phyloP scores from a whole-genome alignment of 1,140 invertebrate species.

The Arctopsyche grandis region DNA sequence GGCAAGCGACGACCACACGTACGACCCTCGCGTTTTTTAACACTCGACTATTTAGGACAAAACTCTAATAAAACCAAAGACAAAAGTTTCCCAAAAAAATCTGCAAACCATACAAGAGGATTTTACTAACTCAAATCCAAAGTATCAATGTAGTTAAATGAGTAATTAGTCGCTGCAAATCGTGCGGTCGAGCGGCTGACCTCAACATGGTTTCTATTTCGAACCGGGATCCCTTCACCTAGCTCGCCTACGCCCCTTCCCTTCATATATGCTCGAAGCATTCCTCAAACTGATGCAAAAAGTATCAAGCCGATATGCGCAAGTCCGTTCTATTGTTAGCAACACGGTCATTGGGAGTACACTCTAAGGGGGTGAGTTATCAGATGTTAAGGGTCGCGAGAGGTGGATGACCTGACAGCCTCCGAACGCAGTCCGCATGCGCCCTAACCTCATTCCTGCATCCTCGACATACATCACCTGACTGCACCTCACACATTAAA shows the following conservation, averaged over 20 bases:
- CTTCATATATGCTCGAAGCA: neutral
- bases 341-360: neutral
- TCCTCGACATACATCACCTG: slow-evolving; percentile 19
- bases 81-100: no score
- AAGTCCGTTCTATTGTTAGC: slow-evolving; percentile 15
- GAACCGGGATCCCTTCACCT: slow-evolving; percentile 42
- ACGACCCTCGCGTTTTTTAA: slow-evolving; percentile 14
- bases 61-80: neutral
- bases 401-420: slow-evolving; percentile 40
- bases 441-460: slow-evolving; percentile 39
- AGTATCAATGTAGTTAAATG: neutral
- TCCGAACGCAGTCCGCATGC: slow-evolving; percentile 33
- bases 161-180: neutral
- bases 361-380: slow-evolving; percentile 1
- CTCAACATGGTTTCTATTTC: slow-evolving; percentile 59
- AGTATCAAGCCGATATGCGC: no score
- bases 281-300: neutral
- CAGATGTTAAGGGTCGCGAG: slow-evolving; percentile 30
- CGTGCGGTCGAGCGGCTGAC: slow-evolving; percentile 56
- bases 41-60: neutral
- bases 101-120: neutral
- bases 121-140: no score
- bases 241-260: slow-evolving; percentile 24
- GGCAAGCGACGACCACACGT: slow-evolving; percentile 18
- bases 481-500: neutral